Percentiles rank a stretch among this genome's conserved stretches.
These are phyloP conservation scores for Rhombomys opimus DNA, from an alignment of 2,113 vertebrate genomes.

Conservation along the genomic window DNA sequence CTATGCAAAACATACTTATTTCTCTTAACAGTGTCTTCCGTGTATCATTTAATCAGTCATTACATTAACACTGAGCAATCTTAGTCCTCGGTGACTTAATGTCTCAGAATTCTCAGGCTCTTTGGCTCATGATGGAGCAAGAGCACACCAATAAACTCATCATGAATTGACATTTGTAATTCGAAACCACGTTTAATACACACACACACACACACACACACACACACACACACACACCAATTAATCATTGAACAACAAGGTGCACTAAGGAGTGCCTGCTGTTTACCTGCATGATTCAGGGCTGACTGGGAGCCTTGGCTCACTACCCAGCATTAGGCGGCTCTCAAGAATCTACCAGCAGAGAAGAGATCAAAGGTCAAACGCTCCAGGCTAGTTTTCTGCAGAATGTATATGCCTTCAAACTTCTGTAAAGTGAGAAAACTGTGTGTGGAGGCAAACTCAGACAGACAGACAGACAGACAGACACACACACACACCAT, in stretches of 20 bases:
- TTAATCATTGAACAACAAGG: background rate
- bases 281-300: background rate
- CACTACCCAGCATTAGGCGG: background rate
- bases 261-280: background rate
- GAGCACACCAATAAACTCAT: background rate
- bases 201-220: background rate
- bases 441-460: background rate
- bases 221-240: background rate
- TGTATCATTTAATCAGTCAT: background rate
- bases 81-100: constrained; percentile 18
- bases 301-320: background rate
- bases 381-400: background rate
- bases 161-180: background rate
- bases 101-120: background rate
- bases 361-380: background rate
- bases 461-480: background rate
- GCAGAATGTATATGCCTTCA: background rate
- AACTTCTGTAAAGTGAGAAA: background rate
- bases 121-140: background rate
- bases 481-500: background rate
- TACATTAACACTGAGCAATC: background rate
- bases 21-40: background rate
- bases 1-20: background rate
- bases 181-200: background rate
- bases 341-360: background rate